Percentiles rank a stretch among this genome's conserved stretches.
Evolutionary conservation across 2,888 invertebrate genomes (phyloP).

Genomic region (Scaptomyza flava): DNA sequence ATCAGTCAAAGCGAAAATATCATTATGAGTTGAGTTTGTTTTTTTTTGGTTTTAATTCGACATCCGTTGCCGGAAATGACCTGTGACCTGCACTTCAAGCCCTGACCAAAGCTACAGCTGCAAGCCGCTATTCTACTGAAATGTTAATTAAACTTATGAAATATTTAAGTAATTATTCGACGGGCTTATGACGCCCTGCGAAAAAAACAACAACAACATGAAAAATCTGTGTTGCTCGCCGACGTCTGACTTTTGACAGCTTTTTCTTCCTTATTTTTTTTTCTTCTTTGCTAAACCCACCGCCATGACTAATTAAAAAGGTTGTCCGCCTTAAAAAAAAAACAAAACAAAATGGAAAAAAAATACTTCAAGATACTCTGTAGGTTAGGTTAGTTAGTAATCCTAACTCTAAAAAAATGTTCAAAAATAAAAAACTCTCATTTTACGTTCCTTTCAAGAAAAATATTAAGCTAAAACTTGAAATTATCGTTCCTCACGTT

Average conservation of each 20-base stretch:
- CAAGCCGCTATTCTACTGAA: constrained; percentile 20
- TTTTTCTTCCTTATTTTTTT: background rate
- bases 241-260: constrained; percentile 2
- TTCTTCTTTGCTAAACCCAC: constrained; percentile 1
- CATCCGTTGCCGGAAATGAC: constrained; percentile 67
- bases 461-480: too few relatives aligned
- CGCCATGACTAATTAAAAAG: constrained; percentile 66
- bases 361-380: background rate
- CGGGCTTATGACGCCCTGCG: constrained; percentile 12
- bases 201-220: background rate
- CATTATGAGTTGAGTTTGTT: constrained; percentile 17
- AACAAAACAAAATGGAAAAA: background rate
- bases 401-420: too few relatives aligned
- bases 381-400: background rate
- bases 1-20: constrained; percentile 1
- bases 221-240: constrained; percentile 1
- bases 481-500: background rate
- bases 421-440: too few relatives aligned
- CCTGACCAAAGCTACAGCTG: background rate
- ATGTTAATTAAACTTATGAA: constrained; percentile 71
- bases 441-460: too few relatives aligned
- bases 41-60: constrained; percentile 7
- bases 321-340: constrained; percentile 25
- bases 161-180: constrained; percentile 48
- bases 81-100: constrained; percentile 59